Evolutionary conservation across 2,888 invertebrate genomes (phyloP), one percentile per base, ranked within the genome.

Genomic region (Chelonus formosanus): DNA sequence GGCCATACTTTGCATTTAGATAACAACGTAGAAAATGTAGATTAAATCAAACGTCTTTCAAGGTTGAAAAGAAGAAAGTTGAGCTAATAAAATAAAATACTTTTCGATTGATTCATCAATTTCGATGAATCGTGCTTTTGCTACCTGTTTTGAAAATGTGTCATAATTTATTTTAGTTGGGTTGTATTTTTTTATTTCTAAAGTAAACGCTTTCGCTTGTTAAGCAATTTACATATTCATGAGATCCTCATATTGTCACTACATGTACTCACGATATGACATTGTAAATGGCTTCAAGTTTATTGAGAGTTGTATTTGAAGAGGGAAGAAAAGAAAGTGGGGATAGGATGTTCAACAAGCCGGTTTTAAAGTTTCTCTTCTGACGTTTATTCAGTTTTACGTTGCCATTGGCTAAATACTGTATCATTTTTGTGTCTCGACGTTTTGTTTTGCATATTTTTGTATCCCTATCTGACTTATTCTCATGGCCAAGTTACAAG

Each of bases 371-470:
- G 44, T 43, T 61, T 53, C 53, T 40, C 61, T n/a, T 32, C 45
- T 47, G 53, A 53, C 61, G 34, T 43, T 61, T 61, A 44, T 61
- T 61, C 61, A 61, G 61, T 61, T 53, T 53, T 10, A 52, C 40
- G 44, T 61, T 61, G 53, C 61, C 61, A 53, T 44, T 44, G 44
- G 52, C 53, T 52, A 61, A 52, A 61, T 52, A 53, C 53, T 43
- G 50, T 59, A 20, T 59, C 7, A 31, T 31, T 59, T 59, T 50
- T 50, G 4, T 3, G n/a, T 36, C 10, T n/a, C 47, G 44, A 6
- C 1, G n/a, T 20, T 35, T 55, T 40, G 10, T 20, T 55, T 55
- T 40, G 5, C n/a, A 6, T 3, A 8, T 45, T 57, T 57, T 57
- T 5, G 5, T 43, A 5, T 20, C 8, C 7, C 32, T 44, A n/a